These are phyloP conservation scores for Synergus laeviventris DNA, from an alignment of 2,888 invertebrate species.

Conservation along the genomic window DNA sequence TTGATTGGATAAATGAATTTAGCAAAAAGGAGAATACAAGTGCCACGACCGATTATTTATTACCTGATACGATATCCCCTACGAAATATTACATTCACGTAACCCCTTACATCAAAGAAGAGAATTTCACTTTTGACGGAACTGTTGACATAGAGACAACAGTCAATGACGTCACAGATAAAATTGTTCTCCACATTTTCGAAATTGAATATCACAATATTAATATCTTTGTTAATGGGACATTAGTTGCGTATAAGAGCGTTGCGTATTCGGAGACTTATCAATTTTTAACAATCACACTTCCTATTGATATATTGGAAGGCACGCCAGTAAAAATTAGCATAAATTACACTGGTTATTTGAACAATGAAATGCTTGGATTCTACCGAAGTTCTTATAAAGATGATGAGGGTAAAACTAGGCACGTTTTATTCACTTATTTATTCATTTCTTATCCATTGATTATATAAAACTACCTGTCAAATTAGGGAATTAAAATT, in stretches of 20 bases:
- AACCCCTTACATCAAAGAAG: constrained; percentile 76
- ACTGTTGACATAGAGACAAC: constrained; percentile 57
- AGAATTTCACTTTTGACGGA: constrained; percentile 65
- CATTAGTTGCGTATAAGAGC: background rate
- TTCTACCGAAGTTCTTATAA: constrained; percentile 81
- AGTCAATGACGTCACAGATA: constrained; percentile 48
- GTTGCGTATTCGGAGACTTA: constrained; percentile 62
- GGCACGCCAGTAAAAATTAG: constrained; percentile 76
- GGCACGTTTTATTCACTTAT: constrained; percentile 74
- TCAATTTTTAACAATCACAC: constrained; percentile 77
- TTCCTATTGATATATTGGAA: constrained; percentile 72
- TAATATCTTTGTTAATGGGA: constrained; percentile 41
- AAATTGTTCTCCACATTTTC: constrained; percentile 61
- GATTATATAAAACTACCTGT: too few species aligned
- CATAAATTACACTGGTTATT: constrained; percentile 78
- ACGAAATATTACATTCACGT: constrained; percentile 78
- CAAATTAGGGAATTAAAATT: too few species aligned
- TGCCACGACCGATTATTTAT: constrained; percentile 72
- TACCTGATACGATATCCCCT: constrained; percentile 79
- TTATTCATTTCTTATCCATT: background rate
- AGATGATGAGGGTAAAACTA: constrained; percentile 74
- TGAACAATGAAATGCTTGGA: constrained; percentile 79
- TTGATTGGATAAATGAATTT: constrained; percentile 6
- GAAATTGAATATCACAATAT: constrained; percentile 30
- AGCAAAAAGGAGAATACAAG: background rate